Evolutionary conservation across 2,797 vertebrate species (phyloP).

Genomic region (Chrysocyon brachyurus): DNA sequence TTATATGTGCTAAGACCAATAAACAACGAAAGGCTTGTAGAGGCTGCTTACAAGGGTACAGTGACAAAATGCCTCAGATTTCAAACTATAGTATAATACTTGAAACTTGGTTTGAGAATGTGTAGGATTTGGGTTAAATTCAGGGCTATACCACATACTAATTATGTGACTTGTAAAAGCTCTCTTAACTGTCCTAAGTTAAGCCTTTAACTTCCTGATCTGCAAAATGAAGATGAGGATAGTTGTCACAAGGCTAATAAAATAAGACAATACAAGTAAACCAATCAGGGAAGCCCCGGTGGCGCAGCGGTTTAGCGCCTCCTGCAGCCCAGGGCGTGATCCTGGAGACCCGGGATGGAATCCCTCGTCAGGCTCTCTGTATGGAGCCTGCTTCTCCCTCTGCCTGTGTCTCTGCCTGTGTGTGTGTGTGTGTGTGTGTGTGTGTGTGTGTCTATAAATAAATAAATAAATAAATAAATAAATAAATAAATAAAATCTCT

Average conservation of each 20-base stretch:
- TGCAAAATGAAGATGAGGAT: background rate
- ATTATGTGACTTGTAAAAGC: background rate
- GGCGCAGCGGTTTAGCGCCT: too few relatives aligned
- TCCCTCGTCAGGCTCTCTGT: too few relatives aligned
- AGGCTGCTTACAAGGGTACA: background rate
- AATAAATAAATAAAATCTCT: too few relatives aligned
- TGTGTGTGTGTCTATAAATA: too few relatives aligned
- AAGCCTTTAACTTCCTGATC: background rate
- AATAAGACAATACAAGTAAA: background rate
- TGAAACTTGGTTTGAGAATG: background rate
- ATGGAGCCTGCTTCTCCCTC: too few relatives aligned
- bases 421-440: too few relatives aligned
- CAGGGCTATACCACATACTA: background rate
- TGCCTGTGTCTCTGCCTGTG: too few relatives aligned
- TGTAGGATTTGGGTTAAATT: background rate
- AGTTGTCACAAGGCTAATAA: background rate
- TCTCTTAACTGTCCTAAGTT: background rate
- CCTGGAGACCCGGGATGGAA: too few relatives aligned
- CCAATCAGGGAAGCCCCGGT: background rate
- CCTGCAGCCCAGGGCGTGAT: too few relatives aligned
- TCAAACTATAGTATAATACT: background rate
- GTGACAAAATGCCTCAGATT: background rate
- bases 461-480: too few relatives aligned
- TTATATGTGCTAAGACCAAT: background rate
- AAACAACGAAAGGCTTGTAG: background rate